Evolutionary conservation across 2,113 vertebrate genomes (phyloP), one percentile per base, ranked within the genome.

Genomic region (Otolemur garnettii): DNA sequence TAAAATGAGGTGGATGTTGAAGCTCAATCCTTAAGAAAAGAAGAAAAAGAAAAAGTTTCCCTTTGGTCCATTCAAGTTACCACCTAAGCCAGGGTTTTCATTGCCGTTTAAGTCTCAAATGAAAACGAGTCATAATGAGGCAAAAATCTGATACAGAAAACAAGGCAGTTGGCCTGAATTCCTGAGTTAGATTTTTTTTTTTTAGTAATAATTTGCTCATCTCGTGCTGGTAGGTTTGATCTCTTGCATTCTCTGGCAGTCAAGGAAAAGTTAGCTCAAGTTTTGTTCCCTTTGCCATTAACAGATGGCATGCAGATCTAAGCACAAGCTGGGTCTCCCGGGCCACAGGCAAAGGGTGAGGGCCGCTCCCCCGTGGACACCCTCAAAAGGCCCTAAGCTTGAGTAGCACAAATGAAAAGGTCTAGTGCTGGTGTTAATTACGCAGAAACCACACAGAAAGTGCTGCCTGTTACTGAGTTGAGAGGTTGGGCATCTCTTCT

Each of bases 381-480:
- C 98, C 99, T 99, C 99, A 99, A 99, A 99, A 99, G 99, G 99
- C 99, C 99, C 99, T 99, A 99, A 99, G 99, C 99, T 99, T 99
- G 99, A 99, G 99, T 99, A 99, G 99, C 99, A 99, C 99, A 99
- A 99, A 99, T 99, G 99, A 99, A 99, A 99, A 99, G 99, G 98
- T 98, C 99, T 99, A 99, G 99, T 99, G 99, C 99, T 99, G 99
- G 99, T 99, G 99, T 99, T 99, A 99, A 99, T 99, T 99, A 99
- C 99, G 99, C 99, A 99, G 99, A 99, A 99, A 99, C 99, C 99
- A 99, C 99, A 99, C 99, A 99, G 99, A 99, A 99, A 99, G 99
- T 99, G 99, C 99, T 99, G 98, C 96, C 99, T 99, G 99, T 99
- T 99, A 99, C 98, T 98, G 98, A 99, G 99, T 99, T 99, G 99